Conservation (phyloP, 2,797 vertebrate species). For the Chelonia mydas region DNA sequence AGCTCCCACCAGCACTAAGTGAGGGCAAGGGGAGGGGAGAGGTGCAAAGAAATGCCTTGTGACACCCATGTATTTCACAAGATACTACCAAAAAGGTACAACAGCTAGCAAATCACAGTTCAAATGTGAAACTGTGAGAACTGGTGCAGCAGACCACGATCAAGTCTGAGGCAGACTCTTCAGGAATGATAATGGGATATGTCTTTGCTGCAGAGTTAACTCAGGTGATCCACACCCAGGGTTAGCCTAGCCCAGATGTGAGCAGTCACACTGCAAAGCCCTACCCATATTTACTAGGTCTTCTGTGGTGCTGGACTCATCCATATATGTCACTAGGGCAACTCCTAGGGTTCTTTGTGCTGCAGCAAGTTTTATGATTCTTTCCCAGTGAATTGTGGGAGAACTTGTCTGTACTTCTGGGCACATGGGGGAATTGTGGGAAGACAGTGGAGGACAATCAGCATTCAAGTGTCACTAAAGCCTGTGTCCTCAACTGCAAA, state of each 20-base stretch:
- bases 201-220: neutral
- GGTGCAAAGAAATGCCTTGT: constrained; percentile 47
- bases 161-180: neutral
- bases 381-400: neutral
- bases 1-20: constrained; percentile 67
- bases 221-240: neutral
- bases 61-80: constrained; percentile 27
- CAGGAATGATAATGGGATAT: neutral
- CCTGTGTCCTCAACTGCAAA: neutral
- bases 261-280: neutral
- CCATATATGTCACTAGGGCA: neutral
- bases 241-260: neutral
- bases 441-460: neutral
- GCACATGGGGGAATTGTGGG: neutral
- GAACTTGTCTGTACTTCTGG: neutral
- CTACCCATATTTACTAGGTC: neutral
- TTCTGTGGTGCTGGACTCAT: neutral
- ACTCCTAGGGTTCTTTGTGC: neutral
- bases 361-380: neutral
- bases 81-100: neutral
- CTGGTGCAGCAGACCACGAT: neutral
- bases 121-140: neutral
- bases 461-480: neutral
- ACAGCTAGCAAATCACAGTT: constrained; percentile 7
- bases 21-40: constrained; percentile 27